phyloP scores from a whole-genome alignment of 2,113 vertebrate species.

The Chlamydotis undulata region DNA sequence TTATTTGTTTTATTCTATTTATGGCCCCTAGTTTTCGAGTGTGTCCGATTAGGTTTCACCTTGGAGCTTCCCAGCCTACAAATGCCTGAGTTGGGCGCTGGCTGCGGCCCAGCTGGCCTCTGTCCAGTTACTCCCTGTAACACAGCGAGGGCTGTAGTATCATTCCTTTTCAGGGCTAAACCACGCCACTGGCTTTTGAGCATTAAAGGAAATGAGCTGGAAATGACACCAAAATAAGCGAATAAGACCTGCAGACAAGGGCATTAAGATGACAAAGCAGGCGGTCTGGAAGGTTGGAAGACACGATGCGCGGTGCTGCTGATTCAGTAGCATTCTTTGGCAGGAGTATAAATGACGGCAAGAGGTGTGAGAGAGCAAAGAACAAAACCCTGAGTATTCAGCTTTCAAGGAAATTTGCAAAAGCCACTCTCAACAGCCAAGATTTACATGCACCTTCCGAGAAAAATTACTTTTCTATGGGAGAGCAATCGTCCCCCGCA shows the following conservation, averaged over 20 bases:
- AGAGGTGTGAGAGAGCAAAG: background rate
- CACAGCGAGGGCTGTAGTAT: background rate
- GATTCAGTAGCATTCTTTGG: background rate
- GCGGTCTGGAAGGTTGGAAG: background rate
- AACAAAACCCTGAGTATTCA: background rate
- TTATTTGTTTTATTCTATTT: slow-evolving; percentile 38
- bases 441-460: background rate
- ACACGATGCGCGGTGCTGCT: rapidly evolving
- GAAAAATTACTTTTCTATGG: slow-evolving; percentile 2
- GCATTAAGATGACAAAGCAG: background rate
- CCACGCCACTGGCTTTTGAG: background rate
- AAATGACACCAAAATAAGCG: background rate
- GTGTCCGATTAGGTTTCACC: slow-evolving; percentile 30
- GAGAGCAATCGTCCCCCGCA: background rate
- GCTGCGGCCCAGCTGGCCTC: slow-evolving; percentile 41
- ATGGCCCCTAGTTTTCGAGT: background rate
- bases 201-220: slow-evolving; percentile 44
- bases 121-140: background rate
- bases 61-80: background rate
- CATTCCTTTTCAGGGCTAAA: slow-evolving; percentile 16
- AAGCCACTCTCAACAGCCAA: background rate
- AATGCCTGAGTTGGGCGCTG: background rate
- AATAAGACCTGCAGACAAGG: background rate
- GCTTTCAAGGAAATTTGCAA: slow-evolving; percentile 45
- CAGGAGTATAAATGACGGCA: background rate